phyloP scores from a whole-genome alignment of 1,140 invertebrate species.

The Cepaea nemoralis region DNA sequence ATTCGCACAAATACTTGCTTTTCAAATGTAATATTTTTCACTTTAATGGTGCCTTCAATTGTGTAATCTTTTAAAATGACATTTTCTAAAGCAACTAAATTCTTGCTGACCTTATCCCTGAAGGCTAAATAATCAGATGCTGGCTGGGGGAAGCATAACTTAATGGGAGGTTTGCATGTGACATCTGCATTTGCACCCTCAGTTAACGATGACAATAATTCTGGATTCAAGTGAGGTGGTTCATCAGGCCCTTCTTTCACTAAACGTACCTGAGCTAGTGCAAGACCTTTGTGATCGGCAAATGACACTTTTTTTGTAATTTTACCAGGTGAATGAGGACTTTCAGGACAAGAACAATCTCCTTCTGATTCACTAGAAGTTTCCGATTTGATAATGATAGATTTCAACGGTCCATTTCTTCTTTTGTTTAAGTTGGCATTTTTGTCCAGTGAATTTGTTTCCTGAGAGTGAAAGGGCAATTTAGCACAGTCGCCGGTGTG shows the following conservation, averaged over 20 bases:
- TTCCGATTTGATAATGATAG: slow-evolving; percentile 56
- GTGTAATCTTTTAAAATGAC: slow-evolving; percentile 88
- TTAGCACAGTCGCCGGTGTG: slow-evolving; percentile 8
- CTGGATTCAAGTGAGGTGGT: slow-evolving; percentile 77
- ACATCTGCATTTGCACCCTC: slow-evolving; percentile 57
- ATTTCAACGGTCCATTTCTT: slow-evolving; percentile 46
- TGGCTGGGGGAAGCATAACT: slow-evolving; percentile 86
- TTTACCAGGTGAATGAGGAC: slow-evolving; percentile 56
- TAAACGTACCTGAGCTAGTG: slow-evolving; percentile 84
- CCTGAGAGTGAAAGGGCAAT: background rate
- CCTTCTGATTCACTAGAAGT: slow-evolving; percentile 45
- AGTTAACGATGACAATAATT: slow-evolving; percentile 56
- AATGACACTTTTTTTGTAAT: slow-evolving; percentile 91
- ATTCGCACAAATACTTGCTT: slow-evolving; percentile 87
- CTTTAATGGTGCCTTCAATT: slow-evolving; percentile 91
- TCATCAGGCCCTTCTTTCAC: slow-evolving; percentile 93
- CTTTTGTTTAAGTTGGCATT: slow-evolving; percentile 5
- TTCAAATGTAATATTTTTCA: slow-evolving; percentile 88
- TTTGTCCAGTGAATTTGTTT: background rate
- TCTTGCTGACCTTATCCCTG: slow-evolving; percentile 83
- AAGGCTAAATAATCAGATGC: slow-evolving; percentile 93
- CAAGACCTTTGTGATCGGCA: slow-evolving; percentile 90
- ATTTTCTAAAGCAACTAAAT: slow-evolving; percentile 90
- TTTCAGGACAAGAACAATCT: slow-evolving; percentile 44
- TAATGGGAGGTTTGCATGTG: slow-evolving; percentile 60